Evolutionary conservation across 2,113 vertebrate species (phyloP), one percentile per base, ranked within the genome.

Genomic region (Elachura formosa): DNA sequence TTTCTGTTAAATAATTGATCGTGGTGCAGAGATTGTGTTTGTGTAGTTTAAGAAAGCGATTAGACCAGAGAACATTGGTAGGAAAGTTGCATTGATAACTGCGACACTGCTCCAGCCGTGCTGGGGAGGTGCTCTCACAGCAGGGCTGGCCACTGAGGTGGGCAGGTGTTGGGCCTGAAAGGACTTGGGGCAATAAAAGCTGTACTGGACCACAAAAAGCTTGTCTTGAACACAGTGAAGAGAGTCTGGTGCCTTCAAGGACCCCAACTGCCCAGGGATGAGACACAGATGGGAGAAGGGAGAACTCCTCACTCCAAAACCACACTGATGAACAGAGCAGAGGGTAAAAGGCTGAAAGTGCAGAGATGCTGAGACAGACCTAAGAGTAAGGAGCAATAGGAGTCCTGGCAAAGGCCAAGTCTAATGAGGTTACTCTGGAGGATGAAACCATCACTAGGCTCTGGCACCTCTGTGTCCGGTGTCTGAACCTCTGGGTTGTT

Each of bases 1-100:
- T 98, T 98, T 98, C 96, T 98, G 95, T 95, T 98, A 97, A 98
- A 98, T 98, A 98, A 98, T 98, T 98, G 98, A 98, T 98, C 34
- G 31, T 72, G 83, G 97, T 97, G 97, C 97, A 97, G 97, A 98
- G 97, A 97, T 96, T 97, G 97, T 98, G 96, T 98, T 98, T 98
- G 98, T 97, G 97, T 96, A 98, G 97, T 98, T 97, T 97, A 97
- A 98, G 96, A 97, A 97, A 96, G 96, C 74, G 97, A 98, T 98
- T 98, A 98, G 93, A 95, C 86, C 78, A 68, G 92, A 77, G 97
- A 97, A 97, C 90, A 69, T 97, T 97, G 93, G 87, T 84, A 94
- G 97, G 96, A 93, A 96, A 97, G 95, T 91, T 97, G 95, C 94
- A 68, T 97, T 95, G 96, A 89, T 97, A 97, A 96, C 97, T 80